A percentile compares a stretch with the other conserved stretches of the same genome.
Conservation (phyloP, 2,113 vertebrate genomes). For the Tretioscincus oriximinensis region DNA sequence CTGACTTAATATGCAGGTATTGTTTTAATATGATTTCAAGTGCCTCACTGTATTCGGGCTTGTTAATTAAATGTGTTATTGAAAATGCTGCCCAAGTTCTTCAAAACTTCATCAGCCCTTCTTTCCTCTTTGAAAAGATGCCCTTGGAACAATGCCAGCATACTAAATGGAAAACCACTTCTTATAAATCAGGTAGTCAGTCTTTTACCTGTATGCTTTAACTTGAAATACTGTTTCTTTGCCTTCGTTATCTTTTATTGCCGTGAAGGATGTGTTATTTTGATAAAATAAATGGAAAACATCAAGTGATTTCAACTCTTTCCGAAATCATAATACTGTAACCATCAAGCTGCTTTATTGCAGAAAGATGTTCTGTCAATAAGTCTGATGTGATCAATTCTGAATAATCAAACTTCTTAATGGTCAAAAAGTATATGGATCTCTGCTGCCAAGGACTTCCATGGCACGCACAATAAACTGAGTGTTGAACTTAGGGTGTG, state of each 20-base stretch:
- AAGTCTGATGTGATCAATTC: background rate
- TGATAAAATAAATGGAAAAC: constrained; percentile 36
- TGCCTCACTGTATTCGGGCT: constrained; percentile 71
- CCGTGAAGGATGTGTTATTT: constrained; percentile 50
- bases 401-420: constrained; percentile 4
- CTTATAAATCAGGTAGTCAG: constrained; percentile 66
- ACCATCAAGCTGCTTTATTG: background rate
- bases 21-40: constrained; percentile 78
- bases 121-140: constrained; percentile 76
- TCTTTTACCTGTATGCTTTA: constrained; percentile 75
- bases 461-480: too few species aligned
- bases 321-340: constrained; percentile 11
- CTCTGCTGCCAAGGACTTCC: too few species aligned
- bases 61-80: constrained; percentile 82
- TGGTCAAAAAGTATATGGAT: background rate
- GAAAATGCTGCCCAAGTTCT: constrained; percentile 70
- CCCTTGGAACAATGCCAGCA: constrained; percentile 82
- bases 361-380: background rate
- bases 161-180: constrained; percentile 70
- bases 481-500: too few species aligned
- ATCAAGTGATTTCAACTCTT: constrained; percentile 22
- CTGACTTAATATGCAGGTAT: constrained; percentile 76
- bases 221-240: constrained; percentile 63
- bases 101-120: constrained; percentile 82
- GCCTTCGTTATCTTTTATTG: constrained; percentile 57